A percentile compares a stretch with the other conserved stretches of the same genome.
These are phyloP conservation scores for Lutjanus campechanus DNA, from an alignment of 2,797 vertebrate genomes.

Conservation along the genomic window DNA sequence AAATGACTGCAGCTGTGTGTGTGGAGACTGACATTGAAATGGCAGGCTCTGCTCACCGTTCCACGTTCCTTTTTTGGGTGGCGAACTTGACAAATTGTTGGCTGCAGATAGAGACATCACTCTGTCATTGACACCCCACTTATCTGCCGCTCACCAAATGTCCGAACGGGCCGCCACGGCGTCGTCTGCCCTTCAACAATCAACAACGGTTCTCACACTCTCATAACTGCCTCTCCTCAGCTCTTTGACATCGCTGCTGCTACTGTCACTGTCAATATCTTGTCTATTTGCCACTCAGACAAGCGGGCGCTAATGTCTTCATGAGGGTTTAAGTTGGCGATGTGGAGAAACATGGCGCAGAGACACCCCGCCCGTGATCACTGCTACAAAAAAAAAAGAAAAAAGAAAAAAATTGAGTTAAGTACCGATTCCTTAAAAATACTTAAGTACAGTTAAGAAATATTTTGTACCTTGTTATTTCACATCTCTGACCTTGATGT, in stretches of 20 bases:
- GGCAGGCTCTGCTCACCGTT: conserved; percentile 6
- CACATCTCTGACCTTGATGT: background rate
- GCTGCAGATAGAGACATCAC: conserved; percentile 54
- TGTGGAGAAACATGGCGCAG: background rate
- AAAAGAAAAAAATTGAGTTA: too few relatives aligned
- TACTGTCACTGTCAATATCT: conserved; percentile 26
- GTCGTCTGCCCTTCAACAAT: conserved; percentile 64
- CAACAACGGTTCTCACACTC: conserved; percentile 55
- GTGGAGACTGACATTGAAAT: conserved; percentile 37
- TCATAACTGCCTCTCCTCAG: conserved; percentile 50
- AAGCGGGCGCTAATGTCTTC: conserved; percentile 30
- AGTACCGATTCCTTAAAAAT: too few relatives aligned
- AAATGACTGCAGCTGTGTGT: conserved; percentile 28
- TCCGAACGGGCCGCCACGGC: conserved; percentile 54
- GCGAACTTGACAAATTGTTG: conserved; percentile 61
- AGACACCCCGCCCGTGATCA: background rate
- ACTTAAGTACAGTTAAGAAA: background rate
- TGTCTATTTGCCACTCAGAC: conserved; percentile 24
- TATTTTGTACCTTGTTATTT: background rate
- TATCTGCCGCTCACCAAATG: conserved; percentile 42
- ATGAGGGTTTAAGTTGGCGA: conserved; percentile 9
- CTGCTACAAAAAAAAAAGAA: too few relatives aligned
- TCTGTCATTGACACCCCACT: conserved; percentile 54
- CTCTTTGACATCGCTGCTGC: conserved; percentile 59
- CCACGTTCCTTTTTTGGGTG: conserved; percentile 37